Conservation (phyloP, 1,140 invertebrate genomes). For the Drusus annulatus region DNA sequence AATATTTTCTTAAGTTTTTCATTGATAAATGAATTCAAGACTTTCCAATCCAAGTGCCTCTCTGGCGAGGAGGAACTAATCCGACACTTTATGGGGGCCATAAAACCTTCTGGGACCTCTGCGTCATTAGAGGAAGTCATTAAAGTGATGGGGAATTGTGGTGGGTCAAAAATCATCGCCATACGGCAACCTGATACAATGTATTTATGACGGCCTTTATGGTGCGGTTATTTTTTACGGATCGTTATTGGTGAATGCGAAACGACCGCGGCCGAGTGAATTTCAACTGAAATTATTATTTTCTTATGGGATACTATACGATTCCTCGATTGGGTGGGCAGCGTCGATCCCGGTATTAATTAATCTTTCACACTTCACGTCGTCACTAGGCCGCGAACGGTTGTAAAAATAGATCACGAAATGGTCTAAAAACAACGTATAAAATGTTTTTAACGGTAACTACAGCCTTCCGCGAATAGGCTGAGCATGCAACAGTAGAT, state of each 20-base stretch:
- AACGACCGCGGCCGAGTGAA: conserved; percentile 25
- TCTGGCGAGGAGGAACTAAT: conserved; percentile 35
- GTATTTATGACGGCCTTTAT: conserved; percentile 46
- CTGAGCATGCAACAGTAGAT: conserved; percentile 41
- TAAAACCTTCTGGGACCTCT: conserved; percentile 42
- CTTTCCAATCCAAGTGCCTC: conserved; percentile 20
- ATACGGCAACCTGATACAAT: conserved; percentile 45
- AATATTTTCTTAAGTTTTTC: too few relatives aligned
- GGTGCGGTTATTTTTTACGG: conserved; percentile 43
- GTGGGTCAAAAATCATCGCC: conserved; percentile 47
- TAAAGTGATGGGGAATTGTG: conserved; percentile 44
- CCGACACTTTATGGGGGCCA: conserved; percentile 44
- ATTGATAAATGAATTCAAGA: not conserved
- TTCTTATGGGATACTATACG: not conserved
- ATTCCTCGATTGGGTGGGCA: not conserved
- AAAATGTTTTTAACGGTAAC: not conserved
- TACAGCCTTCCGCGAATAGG: conserved; percentile 42
- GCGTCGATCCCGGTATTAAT: not conserved
- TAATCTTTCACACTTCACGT: too few relatives aligned
- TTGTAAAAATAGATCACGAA: too few relatives aligned
- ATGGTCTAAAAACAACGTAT: too few relatives aligned
- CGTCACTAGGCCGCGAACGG: too few relatives aligned
- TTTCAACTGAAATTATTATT: not conserved
- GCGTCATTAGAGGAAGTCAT: conserved; percentile 47
- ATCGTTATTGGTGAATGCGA: conserved; percentile 42